phyloP scores from a whole-genome alignment of 1,140 invertebrate genomes.

The Brachionus plicatilis region DNA sequence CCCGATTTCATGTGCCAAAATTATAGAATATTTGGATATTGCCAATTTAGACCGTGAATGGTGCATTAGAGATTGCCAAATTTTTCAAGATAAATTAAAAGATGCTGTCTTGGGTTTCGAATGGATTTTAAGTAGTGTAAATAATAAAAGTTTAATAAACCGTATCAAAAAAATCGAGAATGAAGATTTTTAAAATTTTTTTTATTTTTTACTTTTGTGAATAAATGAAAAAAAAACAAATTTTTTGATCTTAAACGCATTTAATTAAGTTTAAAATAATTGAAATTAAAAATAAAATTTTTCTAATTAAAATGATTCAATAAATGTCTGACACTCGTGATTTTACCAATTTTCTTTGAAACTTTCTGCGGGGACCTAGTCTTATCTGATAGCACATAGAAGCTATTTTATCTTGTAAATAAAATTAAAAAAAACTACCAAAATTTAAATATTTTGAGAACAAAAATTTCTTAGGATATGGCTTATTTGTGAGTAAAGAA shows the following conservation, averaged over 20 bases:
- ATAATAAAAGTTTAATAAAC: not conserved
- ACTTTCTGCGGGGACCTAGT: too few species aligned
- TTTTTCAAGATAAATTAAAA: not conserved
- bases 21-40: not conserved
- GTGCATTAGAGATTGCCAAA: slow-evolving; percentile 24
- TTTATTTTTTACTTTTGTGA: not conserved
- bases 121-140: slow-evolving; percentile 23
- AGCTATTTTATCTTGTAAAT: too few species aligned
- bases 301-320: too few species aligned
- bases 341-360: too few species aligned
- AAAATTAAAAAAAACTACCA: too few species aligned
- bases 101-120: not conserved
- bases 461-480: too few species aligned
- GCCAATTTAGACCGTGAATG: not conserved
- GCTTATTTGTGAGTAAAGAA: too few species aligned
- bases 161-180: not conserved
- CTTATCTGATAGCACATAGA: too few species aligned
- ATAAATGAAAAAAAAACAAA: not conserved
- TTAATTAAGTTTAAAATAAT: too few species aligned
- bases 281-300: too few species aligned
- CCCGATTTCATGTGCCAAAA: not conserved
- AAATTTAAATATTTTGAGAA: too few species aligned
- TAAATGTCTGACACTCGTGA: too few species aligned
- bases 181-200: not conserved
- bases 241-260: not conserved